Evolutionary conservation across 2,113 vertebrate genomes (phyloP).

Genomic region (Formicarius rufipectus): DNA sequence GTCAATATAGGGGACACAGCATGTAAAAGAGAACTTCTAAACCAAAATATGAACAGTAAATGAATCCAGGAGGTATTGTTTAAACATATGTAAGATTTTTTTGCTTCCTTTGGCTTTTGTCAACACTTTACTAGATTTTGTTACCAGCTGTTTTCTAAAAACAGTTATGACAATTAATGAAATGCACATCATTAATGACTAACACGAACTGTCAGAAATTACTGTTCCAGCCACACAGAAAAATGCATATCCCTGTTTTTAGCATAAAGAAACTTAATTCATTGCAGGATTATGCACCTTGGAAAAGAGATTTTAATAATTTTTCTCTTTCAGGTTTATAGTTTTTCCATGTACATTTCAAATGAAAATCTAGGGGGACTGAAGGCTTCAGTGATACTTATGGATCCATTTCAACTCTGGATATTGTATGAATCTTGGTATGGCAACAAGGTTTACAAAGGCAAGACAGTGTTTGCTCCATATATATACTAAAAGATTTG

Average conservation of each 20-base stretch:
- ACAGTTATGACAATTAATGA: not conserved
- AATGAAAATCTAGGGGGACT: not conserved
- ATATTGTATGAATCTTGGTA: not conserved
- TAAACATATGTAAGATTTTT: not conserved
- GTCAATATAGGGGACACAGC: not conserved
- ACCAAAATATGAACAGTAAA: not conserved
- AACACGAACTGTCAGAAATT: not conserved
- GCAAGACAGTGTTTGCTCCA: not conserved
- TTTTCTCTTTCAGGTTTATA: not conserved
- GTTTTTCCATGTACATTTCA: not conserved
- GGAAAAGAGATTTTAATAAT: not conserved
- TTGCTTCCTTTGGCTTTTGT: not conserved
- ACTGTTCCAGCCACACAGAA: not conserved
- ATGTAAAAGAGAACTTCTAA: not conserved
- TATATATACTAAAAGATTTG: not conserved
- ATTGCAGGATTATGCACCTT: not conserved
- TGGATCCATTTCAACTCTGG: not conserved
- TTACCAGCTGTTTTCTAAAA: not conserved
- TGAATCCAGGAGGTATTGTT: not conserved
- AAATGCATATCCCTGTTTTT: not conserved
- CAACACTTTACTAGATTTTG: not conserved
- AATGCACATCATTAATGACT: not conserved
- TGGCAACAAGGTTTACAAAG: not conserved
- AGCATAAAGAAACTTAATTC: not conserved
- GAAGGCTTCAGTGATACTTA: not conserved